These are phyloP conservation scores for Pseudobourletiella spinata DNA, from an alignment of 1,140 invertebrate species.

Conservation along the genomic window DNA sequence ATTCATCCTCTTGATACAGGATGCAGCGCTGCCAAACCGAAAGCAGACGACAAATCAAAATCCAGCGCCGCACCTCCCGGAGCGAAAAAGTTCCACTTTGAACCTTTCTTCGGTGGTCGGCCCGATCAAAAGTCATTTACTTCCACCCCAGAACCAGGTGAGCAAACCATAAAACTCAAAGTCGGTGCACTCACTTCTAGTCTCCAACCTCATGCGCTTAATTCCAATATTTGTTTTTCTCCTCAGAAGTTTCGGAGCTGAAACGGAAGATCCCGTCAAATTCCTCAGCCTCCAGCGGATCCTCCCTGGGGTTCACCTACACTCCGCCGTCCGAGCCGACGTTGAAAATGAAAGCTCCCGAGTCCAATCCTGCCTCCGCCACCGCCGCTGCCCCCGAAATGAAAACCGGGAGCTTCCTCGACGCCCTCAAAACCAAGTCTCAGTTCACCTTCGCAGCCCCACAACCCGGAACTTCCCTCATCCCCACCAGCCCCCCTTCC, in stretches of 20 bases:
- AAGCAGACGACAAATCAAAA: background rate
- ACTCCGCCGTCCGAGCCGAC: constrained; percentile 9
- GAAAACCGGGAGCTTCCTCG: constrained; percentile 13
- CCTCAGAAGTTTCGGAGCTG: background rate
- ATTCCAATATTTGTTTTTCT: background rate
- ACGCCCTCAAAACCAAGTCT: constrained; percentile 1
- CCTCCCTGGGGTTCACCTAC: constrained; percentile 5
- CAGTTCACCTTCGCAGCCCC: background rate
- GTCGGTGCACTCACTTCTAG: no score
- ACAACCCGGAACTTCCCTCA: background rate
- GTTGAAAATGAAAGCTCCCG: constrained; percentile 8
- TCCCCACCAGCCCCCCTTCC: background rate
- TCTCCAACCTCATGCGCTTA: no score
- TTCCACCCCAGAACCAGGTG: no score
- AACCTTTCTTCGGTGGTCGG: constrained; percentile 8
- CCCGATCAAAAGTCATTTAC: background rate
- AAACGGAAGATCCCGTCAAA: constrained; percentile 1
- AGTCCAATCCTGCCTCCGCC: background rate
- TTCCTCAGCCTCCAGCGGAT: background rate
- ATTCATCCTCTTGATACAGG: no score
- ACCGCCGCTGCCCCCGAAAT: constrained; percentile 2
- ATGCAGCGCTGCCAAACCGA: no score
- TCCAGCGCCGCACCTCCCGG: background rate
- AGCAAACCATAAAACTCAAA: no score
- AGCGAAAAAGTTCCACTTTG: constrained; percentile 10